Percentiles rank a stretch among this genome's conserved stretches.
phyloP scores from a whole-genome alignment of 2,797 vertebrate species.

The Echiichthys vipera region DNA sequence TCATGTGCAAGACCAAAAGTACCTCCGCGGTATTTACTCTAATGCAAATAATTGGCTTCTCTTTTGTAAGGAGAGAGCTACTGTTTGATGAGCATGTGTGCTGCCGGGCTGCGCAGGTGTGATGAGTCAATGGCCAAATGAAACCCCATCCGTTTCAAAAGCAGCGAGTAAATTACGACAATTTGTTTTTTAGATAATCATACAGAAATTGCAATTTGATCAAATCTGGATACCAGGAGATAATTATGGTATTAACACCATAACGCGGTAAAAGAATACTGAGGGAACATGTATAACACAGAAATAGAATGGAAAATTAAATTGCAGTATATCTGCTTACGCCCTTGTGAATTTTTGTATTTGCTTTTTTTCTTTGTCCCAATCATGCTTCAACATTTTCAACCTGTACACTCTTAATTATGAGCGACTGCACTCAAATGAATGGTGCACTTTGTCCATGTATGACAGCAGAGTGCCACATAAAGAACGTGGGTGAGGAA shows the following conservation, averaged over 20 bases:
- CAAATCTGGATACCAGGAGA: neutral
- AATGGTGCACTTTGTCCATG: neutral
- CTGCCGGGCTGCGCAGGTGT: neutral
- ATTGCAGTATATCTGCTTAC: neutral
- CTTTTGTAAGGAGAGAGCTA: neutral
- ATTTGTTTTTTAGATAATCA: neutral
- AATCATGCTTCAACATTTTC: neutral
- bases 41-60: constrained; percentile 22
- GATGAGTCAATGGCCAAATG: constrained; percentile 6
- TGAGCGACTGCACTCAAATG: neutral
- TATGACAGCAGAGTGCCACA: neutral
- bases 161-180: neutral
- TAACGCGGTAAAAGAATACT: neutral
- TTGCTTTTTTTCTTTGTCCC: neutral
- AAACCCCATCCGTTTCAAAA: neutral
- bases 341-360: neutral
- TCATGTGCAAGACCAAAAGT: neutral
- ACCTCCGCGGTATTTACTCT: constrained; percentile 8
- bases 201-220: neutral
- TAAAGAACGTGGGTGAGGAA: neutral
- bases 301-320: neutral
- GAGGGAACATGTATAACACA: neutral
- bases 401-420: neutral
- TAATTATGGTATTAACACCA: neutral
- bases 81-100: neutral